phyloP scores from a whole-genome alignment of 2,888 invertebrate genomes.

The Vannuccia rotundouncinata region DNA sequence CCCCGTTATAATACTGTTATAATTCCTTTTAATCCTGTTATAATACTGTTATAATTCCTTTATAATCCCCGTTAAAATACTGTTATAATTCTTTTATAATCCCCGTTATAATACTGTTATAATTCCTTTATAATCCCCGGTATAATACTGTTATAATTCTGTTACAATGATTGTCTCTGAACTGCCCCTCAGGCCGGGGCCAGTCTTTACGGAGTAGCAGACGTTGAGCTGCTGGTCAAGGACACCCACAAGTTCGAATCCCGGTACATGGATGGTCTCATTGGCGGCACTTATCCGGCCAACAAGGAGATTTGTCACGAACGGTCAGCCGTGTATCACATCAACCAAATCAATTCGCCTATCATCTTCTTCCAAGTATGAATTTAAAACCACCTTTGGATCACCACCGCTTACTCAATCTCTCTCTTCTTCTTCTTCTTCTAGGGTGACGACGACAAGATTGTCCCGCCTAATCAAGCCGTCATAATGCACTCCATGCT shows the following conservation, averaged over 20 bases:
- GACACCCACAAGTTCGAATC: constrained; percentile 59
- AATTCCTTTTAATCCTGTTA: too few relatives aligned
- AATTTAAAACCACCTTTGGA: too few relatives aligned
- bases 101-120: too few relatives aligned
- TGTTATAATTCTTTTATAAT: too few relatives aligned
- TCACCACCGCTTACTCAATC: too few relatives aligned
- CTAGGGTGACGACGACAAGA: constrained; percentile 55
- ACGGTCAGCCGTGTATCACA: constrained; percentile 53
- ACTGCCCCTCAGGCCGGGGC: constrained; percentile 45
- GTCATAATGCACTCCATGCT: constrained; percentile 55
- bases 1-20: too few relatives aligned
- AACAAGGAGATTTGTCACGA: constrained; percentile 46
- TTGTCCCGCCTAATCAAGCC: constrained; percentile 56
- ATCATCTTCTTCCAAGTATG: constrained; percentile 52
- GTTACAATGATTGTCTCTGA: too few relatives aligned
- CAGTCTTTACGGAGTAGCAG: constrained; percentile 57
- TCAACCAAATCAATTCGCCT: constrained; percentile 53
- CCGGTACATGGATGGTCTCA: constrained; percentile 52
- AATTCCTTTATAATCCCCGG: too few relatives aligned
- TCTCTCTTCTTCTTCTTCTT: neutral
- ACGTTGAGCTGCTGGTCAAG: constrained; percentile 50
- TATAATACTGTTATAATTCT: too few relatives aligned
- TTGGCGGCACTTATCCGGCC: constrained; percentile 45
- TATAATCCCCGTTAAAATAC: too few relatives aligned
- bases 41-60: too few relatives aligned